Conservation (phyloP, 2,113 vertebrate genomes). For the Coptodon bakossiorum region DNA sequence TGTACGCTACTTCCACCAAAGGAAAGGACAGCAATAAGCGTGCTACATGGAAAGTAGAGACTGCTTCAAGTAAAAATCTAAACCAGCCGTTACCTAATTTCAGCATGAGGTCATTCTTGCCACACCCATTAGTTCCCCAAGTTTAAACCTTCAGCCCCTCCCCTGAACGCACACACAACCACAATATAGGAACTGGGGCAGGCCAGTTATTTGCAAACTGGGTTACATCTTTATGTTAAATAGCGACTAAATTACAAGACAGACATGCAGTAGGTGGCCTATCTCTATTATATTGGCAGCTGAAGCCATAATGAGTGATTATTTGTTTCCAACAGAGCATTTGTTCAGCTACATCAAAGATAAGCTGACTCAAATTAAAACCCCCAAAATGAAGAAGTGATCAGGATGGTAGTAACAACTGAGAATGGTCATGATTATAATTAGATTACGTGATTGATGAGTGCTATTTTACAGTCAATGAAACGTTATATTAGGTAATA, state of each 20-base stretch:
- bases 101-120: constrained; percentile 46
- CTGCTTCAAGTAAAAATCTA: neutral
- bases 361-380: neutral
- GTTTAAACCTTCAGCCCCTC: neutral
- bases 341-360: neutral
- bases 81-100: constrained; percentile 26
- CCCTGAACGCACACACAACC: neutral
- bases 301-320: neutral
- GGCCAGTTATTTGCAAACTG: neutral
- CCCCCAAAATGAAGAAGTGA: neutral
- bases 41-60: neutral
- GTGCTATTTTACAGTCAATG: neutral
- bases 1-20: neutral
- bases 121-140: constrained; percentile 28
- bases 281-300: neutral
- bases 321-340: neutral
- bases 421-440: neutral
- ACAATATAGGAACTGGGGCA: neutral
- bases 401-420: neutral
- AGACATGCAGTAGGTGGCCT: neutral
- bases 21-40: constrained; percentile 3
- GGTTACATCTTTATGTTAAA: neutral
- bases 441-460: neutral
- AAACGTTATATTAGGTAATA: neutral
- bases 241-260: neutral